These are phyloP conservation scores for Gadopsis bispinosus DNA, from an alignment of 2,797 vertebrate genomes.

Conservation along the genomic window DNA sequence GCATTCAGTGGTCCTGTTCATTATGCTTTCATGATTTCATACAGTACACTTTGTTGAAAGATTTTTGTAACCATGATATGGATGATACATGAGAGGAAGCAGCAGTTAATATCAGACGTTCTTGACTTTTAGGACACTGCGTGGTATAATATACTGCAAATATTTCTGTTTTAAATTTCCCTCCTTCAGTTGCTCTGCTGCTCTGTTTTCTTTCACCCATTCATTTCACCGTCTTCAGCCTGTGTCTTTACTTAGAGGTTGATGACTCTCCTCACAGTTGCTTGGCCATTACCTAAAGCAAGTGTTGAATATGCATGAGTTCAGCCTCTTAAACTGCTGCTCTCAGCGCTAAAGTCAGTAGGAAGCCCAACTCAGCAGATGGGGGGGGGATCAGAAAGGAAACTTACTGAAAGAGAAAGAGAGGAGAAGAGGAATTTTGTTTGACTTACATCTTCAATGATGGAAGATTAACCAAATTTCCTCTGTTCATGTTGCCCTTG, in stretches of 20 bases:
- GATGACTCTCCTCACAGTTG: conserved; percentile 75
- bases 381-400: conserved; percentile 67
- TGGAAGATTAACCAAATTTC: conserved; percentile 50
- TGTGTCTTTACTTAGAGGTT: conserved; percentile 69
- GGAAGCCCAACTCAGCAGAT: conserved; percentile 83
- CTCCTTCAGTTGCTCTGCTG: conserved; percentile 47
- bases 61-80: conserved; percentile 3
- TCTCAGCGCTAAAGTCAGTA: conserved; percentile 84
- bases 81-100: background rate
- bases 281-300: conserved; percentile 81
- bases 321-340: conserved; percentile 79
- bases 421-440: conserved; percentile 46
- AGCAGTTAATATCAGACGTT: conserved; percentile 8
- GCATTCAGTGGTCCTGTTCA: background rate
- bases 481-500: conserved; percentile 53
- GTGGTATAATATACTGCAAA: background rate
- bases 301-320: conserved; percentile 86
- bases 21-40: conserved; percentile 33
- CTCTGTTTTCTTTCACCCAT: conserved; percentile 37
- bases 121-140: background rate
- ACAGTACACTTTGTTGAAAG: conserved; percentile 7
- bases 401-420: conserved; percentile 70
- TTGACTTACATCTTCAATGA: conserved; percentile 70
- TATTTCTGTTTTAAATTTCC: conserved; percentile 59
- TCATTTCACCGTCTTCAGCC: conserved; percentile 51